These are phyloP conservation scores for Nothura maculosa DNA, from an alignment of 2,797 vertebrate species.

Conservation along the genomic window DNA sequence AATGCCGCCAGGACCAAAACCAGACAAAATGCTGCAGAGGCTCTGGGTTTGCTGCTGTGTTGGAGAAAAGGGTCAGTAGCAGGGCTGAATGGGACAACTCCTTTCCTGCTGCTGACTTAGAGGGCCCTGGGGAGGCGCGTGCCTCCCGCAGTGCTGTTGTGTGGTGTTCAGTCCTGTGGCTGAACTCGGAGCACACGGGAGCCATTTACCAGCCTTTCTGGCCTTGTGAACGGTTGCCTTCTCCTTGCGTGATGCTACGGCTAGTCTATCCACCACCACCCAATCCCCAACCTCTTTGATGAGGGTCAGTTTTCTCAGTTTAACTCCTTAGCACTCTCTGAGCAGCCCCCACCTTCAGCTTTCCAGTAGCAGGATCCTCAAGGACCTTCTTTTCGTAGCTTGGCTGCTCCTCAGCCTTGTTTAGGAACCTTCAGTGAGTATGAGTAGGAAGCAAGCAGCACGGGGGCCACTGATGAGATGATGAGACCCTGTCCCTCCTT, in stretches of 20 bases:
- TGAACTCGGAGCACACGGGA: neutral
- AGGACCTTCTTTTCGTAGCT: neutral
- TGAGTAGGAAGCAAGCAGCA: neutral
- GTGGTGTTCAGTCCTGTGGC: neutral
- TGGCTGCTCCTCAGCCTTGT: neutral
- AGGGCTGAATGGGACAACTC: neutral
- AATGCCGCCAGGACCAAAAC: neutral
- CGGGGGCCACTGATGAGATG: neutral
- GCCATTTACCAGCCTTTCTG: neutral
- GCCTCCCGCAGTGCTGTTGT: neutral
- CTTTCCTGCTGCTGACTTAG: neutral
- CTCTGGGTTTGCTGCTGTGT: neutral
- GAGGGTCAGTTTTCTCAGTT: too few species aligned
- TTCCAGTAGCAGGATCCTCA: neutral
- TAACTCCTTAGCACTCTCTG: too few species aligned
- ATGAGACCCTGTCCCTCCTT: neutral
- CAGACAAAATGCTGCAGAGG: rapidly evolving
- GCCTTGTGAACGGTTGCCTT: neutral
- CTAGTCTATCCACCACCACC: neutral
- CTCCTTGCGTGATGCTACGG: neutral
- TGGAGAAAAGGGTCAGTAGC: neutral
- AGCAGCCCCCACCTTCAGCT: neutral
- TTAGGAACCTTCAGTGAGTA: neutral
- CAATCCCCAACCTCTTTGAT: neutral
- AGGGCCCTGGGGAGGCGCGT: neutral